Percentiles rank a stretch among this genome's conserved stretches.
phyloP scores from a whole-genome alignment of 1,140 invertebrate genomes.

The Samia ricini region DNA sequence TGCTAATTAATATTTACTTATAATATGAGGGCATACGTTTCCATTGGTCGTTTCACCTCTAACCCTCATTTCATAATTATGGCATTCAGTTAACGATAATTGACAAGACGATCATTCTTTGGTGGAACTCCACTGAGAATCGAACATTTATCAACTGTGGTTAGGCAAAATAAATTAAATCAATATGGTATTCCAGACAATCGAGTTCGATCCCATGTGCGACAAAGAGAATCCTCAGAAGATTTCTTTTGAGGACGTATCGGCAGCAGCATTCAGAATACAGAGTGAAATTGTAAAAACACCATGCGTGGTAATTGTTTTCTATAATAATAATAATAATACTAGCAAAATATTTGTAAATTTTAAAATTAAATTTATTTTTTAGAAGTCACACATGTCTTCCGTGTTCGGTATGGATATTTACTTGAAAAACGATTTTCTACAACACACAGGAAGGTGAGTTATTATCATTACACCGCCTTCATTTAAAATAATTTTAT shows the following conservation, averaged over 20 bases:
- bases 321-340: background rate
- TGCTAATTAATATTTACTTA: conserved; percentile 6
- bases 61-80: conserved; percentile 22
- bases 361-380: no score
- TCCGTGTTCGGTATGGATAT: conserved; percentile 88
- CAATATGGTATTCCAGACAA: conserved; percentile 68
- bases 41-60: conserved; percentile 16
- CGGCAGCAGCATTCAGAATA: conserved; percentile 93
- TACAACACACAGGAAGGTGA: conserved; percentile 94
- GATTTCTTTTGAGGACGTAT: conserved; percentile 92
- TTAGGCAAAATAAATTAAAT: background rate
- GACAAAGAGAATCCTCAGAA: conserved; percentile 85
- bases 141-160: background rate
- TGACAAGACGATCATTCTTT: conserved; percentile 6
- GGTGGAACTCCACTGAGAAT: background rate
- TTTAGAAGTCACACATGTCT: conserved; percentile 88
- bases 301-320: conserved; percentile 86
- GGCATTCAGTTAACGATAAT: background rate
- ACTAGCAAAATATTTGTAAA: background rate
- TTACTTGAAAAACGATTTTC: conserved; percentile 95
- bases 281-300: conserved; percentile 89
- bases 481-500: no score
- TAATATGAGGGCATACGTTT: conserved; percentile 3
- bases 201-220: conserved; percentile 84
- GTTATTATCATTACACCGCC: no score